Percentiles rank a stretch among this genome's conserved stretches.
Conservation (phyloP, 1,140 invertebrate species). For the Zaprionus ornatus region DNA sequence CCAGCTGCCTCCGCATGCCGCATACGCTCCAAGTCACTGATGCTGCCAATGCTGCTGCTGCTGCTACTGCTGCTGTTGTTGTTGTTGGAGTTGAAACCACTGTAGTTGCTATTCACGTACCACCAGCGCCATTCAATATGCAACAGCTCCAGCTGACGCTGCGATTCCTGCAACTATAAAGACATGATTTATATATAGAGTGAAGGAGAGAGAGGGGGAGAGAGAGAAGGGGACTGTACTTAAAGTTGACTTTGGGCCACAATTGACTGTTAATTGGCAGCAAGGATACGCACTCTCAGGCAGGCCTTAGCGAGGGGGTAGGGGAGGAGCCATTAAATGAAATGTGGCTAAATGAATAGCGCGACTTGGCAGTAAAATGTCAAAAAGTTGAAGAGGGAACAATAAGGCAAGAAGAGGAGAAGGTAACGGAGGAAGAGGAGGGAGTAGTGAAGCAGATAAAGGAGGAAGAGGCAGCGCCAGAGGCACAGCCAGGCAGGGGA, state of each 20-base stretch:
- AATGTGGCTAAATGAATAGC: conserved; percentile 62
- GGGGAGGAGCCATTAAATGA: conserved; percentile 35
- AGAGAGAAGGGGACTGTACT: not conserved
- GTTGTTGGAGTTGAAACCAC: not conserved
- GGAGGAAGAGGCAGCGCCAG: not conserved
- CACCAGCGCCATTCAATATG: conserved; percentile 37
- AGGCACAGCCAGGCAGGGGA: not conserved
- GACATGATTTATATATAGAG: not conserved
- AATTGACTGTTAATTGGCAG: conserved; percentile 64
- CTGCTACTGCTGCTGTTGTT: conserved; percentile 9
- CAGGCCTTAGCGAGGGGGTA: not conserved
- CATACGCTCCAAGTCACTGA: not conserved
- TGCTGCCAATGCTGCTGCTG: conserved; percentile 17
- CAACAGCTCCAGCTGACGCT: conserved; percentile 51
- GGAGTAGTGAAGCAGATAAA: not conserved
- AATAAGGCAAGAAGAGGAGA: not conserved
- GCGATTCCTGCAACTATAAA: conserved; percentile 64
- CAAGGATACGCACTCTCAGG: conserved; percentile 11
- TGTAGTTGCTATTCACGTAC: conserved; percentile 20
- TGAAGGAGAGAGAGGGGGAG: not conserved
- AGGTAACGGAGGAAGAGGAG: not conserved
- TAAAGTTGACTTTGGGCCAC: conserved; percentile 3
- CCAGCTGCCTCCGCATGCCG: not conserved
- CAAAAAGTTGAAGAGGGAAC: conserved; percentile 27
- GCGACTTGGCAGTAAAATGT: conserved; percentile 60